phyloP scores from a whole-genome alignment of 2,113 vertebrate species.

The Arvicanthis niloticus region DNA sequence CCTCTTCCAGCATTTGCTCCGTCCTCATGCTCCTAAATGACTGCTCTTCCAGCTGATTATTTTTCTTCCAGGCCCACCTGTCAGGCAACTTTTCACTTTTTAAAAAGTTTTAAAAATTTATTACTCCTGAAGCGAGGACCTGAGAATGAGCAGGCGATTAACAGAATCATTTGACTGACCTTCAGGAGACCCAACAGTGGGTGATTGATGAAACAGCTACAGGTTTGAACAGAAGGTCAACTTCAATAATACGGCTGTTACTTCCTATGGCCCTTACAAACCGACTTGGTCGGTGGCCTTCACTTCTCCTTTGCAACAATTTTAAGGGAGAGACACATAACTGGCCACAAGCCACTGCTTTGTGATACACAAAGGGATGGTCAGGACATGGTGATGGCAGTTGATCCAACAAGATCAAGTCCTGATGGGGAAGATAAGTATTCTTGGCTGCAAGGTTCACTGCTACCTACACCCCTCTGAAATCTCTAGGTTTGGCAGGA shows the following conservation, averaged over 20 bases:
- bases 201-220: constrained; percentile 78
- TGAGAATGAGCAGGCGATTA: constrained; percentile 74
- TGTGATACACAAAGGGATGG: background rate
- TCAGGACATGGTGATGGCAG: background rate
- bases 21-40: constrained; percentile 64
- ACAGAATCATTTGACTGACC: constrained; percentile 79
- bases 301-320: constrained; percentile 76
- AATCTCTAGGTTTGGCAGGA: fast-evolving
- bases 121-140: constrained; percentile 78
- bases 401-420: background rate
- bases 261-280: constrained; percentile 63
- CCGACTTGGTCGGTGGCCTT: constrained; percentile 55
- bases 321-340: constrained; percentile 48
- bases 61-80: constrained; percentile 80
- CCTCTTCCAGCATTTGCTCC: constrained; percentile 1
- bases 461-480: background rate
- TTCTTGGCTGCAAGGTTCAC: background rate
- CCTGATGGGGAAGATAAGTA: background rate
- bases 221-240: constrained; percentile 80
- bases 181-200: constrained; percentile 65
- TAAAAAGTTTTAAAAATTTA: constrained; percentile 83
- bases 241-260: constrained; percentile 75
- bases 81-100: constrained; percentile 82
- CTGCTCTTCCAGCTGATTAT: constrained; percentile 75
- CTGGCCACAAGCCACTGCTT: background rate